Percentiles rank a stretch among this genome's conserved stretches.
phyloP scores from a whole-genome alignment of 2,113 vertebrate genomes.

The Pipa parva region DNA sequence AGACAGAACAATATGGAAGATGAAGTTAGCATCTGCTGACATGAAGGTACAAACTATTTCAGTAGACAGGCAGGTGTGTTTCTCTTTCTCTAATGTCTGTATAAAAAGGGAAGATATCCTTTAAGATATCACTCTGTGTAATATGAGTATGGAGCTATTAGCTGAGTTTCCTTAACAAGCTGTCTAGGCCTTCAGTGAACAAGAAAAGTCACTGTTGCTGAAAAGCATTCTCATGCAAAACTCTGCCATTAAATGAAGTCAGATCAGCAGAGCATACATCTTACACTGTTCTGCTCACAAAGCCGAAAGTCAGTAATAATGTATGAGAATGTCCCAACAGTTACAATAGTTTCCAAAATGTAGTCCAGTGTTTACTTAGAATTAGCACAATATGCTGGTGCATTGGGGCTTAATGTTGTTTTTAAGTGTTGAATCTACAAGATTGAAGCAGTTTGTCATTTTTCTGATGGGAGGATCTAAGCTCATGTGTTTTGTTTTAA shows the following conservation, averaged over 20 bases:
- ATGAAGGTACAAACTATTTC: too few relatives aligned
- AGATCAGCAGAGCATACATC: constrained; percentile 1
- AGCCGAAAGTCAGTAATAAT: constrained; percentile 16
- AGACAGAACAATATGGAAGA: too few relatives aligned
- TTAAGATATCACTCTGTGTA: not conserved
- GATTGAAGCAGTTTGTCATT: too few relatives aligned
- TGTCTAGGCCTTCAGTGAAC: constrained; percentile 15
- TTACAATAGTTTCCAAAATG: not conserved
- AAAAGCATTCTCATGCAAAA: not conserved
- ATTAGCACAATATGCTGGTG: constrained; percentile 20
- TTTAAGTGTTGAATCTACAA: too few relatives aligned
- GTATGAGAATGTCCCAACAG: not conserved
- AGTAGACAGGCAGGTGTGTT: too few relatives aligned
- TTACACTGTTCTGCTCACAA: constrained; percentile 14
- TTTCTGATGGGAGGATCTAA: too few relatives aligned
- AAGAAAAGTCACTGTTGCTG: not conserved
- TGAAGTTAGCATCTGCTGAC: too few relatives aligned
- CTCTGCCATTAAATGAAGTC: not conserved
- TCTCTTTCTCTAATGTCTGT: not conserved
- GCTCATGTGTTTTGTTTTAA: too few relatives aligned
- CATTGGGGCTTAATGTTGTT: too few relatives aligned
- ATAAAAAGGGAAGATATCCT: not conserved
- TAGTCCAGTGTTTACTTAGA: constrained; percentile 14
- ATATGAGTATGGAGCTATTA: constrained; percentile 17
- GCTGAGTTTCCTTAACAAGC: not conserved